Conservation (phyloP, 1,140 invertebrate species). For the Metaphire vulgaris region DNA sequence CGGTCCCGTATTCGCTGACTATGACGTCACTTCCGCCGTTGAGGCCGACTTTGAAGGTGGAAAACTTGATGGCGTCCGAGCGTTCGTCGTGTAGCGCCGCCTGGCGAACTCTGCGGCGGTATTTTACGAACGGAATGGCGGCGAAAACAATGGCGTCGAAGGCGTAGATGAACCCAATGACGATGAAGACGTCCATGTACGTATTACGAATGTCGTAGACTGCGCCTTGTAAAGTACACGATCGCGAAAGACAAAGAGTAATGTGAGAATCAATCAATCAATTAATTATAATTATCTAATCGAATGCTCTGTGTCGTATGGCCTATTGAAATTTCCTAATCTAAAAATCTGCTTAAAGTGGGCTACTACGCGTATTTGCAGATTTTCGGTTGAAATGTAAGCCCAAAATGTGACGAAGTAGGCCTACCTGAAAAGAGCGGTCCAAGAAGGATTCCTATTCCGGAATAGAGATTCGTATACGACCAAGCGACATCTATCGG, state of each 20-base stretch:
- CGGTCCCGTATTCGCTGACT: not conserved
- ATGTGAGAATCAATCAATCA: not conserved
- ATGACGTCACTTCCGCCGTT: not conserved
- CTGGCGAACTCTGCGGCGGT: not conserved
- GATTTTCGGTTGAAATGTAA: no score
- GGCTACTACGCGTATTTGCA: no score
- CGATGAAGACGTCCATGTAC: constrained; percentile 8
- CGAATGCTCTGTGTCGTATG: no score
- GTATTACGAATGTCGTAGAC: constrained; percentile 7
- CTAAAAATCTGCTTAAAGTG: no score
- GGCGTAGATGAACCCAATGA: constrained; percentile 25
- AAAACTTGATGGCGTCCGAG: not conserved
- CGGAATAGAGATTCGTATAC: constrained; percentile 19
- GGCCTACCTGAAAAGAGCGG: constrained; percentile 22
- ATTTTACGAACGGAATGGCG: constrained; percentile 22
- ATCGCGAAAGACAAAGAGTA: no score
- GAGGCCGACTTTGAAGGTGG: not conserved
- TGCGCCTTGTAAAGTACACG: not conserved
- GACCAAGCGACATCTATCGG: constrained; percentile 21
- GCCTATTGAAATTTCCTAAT: no score
- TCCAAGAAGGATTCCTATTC: constrained; percentile 24
- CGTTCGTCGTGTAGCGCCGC: not conserved
- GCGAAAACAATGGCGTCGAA: constrained; percentile 27
- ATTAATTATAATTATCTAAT: not conserved
- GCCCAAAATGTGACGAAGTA: no score